Evolutionary conservation across 2,888 invertebrate species (phyloP), one percentile per base, ranked within the genome.

Genomic region (Lasiommata megera): DNA sequence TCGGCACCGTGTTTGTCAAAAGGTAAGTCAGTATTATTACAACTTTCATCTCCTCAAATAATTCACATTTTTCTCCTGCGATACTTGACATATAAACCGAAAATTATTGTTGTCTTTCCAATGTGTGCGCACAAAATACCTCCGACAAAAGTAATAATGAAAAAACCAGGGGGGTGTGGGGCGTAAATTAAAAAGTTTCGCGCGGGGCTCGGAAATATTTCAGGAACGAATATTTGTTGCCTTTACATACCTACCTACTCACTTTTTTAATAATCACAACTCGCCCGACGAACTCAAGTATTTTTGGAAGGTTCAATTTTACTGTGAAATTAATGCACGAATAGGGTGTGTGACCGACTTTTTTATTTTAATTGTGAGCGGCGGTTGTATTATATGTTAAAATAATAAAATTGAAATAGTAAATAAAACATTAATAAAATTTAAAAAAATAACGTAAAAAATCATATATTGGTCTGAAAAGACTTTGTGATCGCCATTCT

Each of bases 191-290:
- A 48, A 48, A 48, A 48, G 48, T 48, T 48, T 48, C 48, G 36
- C 48, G 36, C 29, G 29, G 8, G 48, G 48, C 48, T 37, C 23
- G 48, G 34, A 37, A 34, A 23, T 37, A 12, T 48, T 48, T 23
- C 36, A 37, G 48, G 37, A 23, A 16, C 48, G 48, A 48, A 37
- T 48, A 37, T 48, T 48, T 48, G 48, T 37, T 36, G 48, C 46
- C 46, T 14, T 23, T 31, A 14, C 14, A 16, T 40, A 16, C 36
- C 12, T 41, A 41, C 18, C 38, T n/a, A 41, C 41, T 46, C 23
- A 48, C 48, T 37, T 48, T 37, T 48, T 48, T 48, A 48, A 48
- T 48, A 48, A 48, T 48, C 48, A 36, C 48, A 37, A 23, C 48
- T 48, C 48, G 48, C n/a, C 14, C 48, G 9, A 14, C 37, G 9